Conservation (phyloP, 2,888 invertebrate genomes). For the Phragmatobia fuliginosa region DNA sequence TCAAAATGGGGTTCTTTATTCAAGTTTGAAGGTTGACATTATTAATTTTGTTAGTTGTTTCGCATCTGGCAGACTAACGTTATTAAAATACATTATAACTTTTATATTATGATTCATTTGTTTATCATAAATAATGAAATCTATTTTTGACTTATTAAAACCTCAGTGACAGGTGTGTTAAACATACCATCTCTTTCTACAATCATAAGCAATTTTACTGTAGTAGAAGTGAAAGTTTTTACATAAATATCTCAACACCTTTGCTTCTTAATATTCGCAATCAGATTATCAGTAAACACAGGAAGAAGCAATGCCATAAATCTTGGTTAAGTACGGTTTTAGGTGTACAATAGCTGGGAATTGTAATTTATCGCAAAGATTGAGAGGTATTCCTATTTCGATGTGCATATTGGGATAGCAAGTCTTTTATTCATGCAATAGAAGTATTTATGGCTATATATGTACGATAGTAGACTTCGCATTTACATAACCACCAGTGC, state of each 20-base stretch:
- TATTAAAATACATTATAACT: too few relatives aligned
- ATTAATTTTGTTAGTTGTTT: constrained; percentile 18
- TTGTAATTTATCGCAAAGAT: background rate
- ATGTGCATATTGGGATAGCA: background rate
- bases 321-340: background rate
- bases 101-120: too few relatives aligned
- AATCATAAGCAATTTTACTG: background rate
- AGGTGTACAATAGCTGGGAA: background rate
- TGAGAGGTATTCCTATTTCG: background rate
- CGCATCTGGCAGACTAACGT: background rate
- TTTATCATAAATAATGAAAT: background rate
- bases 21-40: constrained; percentile 13
- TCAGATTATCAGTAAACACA: background rate
- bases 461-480: background rate
- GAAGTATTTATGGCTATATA: background rate
- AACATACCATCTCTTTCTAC: background rate
- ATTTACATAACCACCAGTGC: background rate
- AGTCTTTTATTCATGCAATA: background rate
- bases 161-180: background rate
- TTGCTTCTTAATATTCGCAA: background rate
- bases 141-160: background rate
- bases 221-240: background rate
- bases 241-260: background rate
- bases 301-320: background rate
- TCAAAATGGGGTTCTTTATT: constrained; percentile 30